Conservation (phyloP, 2,113 vertebrate genomes). For the Jacana jacana region DNA sequence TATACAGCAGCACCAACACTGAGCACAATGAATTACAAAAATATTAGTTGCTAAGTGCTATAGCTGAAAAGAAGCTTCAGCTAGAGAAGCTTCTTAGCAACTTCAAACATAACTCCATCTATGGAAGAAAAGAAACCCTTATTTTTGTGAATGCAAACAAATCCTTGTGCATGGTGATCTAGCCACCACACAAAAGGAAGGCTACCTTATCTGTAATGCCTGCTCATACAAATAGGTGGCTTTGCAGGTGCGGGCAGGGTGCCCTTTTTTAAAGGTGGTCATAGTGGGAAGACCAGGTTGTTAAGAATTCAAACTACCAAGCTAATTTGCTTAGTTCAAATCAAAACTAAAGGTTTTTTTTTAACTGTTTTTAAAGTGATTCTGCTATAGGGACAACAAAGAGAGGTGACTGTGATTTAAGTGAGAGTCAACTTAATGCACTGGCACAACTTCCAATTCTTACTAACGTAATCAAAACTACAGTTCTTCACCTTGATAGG, state of each 20-base stretch:
- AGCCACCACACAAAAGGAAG: neutral
- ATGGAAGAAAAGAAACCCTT: neutral
- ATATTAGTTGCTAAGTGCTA: neutral
- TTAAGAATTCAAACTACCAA: neutral
- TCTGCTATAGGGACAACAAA: neutral
- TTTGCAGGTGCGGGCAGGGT: neutral
- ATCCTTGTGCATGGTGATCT: neutral
- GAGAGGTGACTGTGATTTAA: neutral
- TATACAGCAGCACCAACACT: neutral
- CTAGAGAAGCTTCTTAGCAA: neutral
- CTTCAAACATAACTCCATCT: neutral
- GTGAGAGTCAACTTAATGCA: neutral
- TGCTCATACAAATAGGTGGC: neutral
- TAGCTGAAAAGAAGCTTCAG: neutral
- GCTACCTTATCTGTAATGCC: neutral
- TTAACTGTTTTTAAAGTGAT: neutral
- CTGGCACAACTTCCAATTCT: neutral
- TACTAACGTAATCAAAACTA: neutral
- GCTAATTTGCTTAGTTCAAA: neutral
- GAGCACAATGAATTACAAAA: neutral
- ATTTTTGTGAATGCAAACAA: neutral
- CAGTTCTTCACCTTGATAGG: neutral
- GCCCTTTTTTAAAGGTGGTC: neutral
- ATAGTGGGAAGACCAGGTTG: neutral
- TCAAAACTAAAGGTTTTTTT: neutral